Base-by-base conservation (phyloP, 2,797 vertebrate genomes). In the Euphonia xanthogaster region DNA sequence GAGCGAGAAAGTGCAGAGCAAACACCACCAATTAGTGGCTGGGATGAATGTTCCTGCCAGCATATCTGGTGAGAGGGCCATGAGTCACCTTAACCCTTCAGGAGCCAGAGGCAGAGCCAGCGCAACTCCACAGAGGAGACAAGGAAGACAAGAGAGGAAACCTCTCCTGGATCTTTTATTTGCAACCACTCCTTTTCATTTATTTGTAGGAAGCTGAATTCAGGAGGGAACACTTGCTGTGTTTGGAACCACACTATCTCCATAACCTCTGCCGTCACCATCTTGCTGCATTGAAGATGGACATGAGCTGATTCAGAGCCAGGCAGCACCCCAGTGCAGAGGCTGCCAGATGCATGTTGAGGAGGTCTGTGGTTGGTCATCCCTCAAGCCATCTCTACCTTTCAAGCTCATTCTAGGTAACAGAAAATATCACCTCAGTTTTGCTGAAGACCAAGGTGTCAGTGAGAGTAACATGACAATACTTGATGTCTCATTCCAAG, bases 1-100 rank as follows among this genome's bases (percentile, higher is more conserved):
- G 94, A 94, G n/a, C 14, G 63, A 96, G 96, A 96, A 96, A 97
- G 91, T 93, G 91, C 95, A 96, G 93, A 91, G 87, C 96, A 96
- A 96, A 95, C 96, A 96, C 85, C 94, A 94, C 91, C 95, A 96
- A 95, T 96, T 95, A 91, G 76, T 92, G 95, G 91, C 96, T 91
- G 76, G 91, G 94, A 96, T 88, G 91, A 90, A 94, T 66, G 12
- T 75, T 94, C 77, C 93, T 95, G 91, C 94, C 94, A 94, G 94
- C 70, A 58, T 88, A 94, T 90, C 95, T 94, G 93, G 93, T 73
- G 77, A 94, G 94, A 93, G 90, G 92, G 93, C 80, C 83, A 92
- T 96, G 96, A 97, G 87, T 96, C 94, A 95, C 91, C 79, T 95
- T 97, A 96, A 96, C 95, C 93, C 94, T 96, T 85, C 14, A 22